Base-by-base conservation (phyloP, 2,797 vertebrate species). In the Helarctos malayanus region DNA sequence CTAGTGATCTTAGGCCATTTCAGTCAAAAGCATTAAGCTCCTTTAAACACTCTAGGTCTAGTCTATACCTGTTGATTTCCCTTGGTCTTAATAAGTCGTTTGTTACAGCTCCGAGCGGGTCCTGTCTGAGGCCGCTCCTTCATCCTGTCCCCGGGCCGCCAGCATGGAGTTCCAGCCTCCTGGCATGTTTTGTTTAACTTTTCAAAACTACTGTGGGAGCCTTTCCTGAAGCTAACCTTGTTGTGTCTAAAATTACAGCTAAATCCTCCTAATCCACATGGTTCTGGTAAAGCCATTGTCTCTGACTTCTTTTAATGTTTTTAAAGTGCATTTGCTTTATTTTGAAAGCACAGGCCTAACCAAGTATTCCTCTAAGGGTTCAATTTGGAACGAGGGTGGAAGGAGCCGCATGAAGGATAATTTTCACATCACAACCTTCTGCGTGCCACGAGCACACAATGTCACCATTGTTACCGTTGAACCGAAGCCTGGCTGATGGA, bases 241-340 rank as follows among this genome's bases (percentile, higher is more conserved):
- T 73, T 94, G 93, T n/a, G 29, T 94, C 91, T 91, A 47, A 94
- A 96, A 93, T 96, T 92, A 91, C 27, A 92, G 81, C 25, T 91
- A 79, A 85, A 38, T 56, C 54, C 59, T 80, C 80, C 65, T 89
- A 85, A 91, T 71, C 81, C 35, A 38, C 82, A 71, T 38, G 56
- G 16, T 23, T 69, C 79, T 79, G 49, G 35, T 23, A 47, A 95
- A 71, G 19, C 63, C 89, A 90, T 73, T 76, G 14, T 96, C 83
- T 95, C 80, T 61, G 38, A 85, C 35, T 85, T 86, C 85, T 86
- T 97, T 89, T 65, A 81, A 68, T 82, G 91, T 96, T 85, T 68
- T 25, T 19, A 65, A 95, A 97, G 81, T 59, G 32, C 78, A 65
- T 69, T 88, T 88, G 81, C 88, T 95, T 88, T 92, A n/a, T 97